A percentile compares a stretch with the other conserved stretches of the same genome.
Conservation (phyloP, 35 echinoderm and acorn worm genomes). For the Acanthaster planci region DNA sequence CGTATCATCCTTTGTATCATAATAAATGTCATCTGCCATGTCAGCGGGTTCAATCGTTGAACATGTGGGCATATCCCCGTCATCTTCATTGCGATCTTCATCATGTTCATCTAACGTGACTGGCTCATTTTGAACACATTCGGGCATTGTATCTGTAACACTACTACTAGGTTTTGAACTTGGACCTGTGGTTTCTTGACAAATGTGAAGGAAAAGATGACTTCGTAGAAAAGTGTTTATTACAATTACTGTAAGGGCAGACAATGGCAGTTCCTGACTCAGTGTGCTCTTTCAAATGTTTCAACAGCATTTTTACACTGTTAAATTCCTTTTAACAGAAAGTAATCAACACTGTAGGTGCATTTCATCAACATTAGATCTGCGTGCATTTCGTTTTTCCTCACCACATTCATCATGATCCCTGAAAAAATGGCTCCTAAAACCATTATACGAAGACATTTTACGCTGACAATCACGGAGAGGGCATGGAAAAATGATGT, state of each 20-base stretch:
- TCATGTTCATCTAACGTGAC: neutral
- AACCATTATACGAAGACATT: constrained; percentile 15
- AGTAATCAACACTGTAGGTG: constrained; percentile 29
- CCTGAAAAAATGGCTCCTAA: constrained; percentile 39
- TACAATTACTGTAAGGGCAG: constrained; percentile 34
- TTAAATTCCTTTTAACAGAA: constrained; percentile 47
- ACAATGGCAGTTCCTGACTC: constrained; percentile 14
- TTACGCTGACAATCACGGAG: constrained; percentile 4
- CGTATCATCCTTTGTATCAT: neutral
- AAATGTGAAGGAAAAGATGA: constrained; percentile 48
- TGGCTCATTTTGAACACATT: neutral
- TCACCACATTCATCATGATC: constrained; percentile 33
- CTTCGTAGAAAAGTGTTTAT: constrained; percentile 34
- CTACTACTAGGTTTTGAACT: constrained; percentile 11
- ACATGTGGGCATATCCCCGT: too few species aligned
- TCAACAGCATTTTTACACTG: constrained; percentile 1
- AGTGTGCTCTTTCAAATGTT: constrained; percentile 56
- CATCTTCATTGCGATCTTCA: too few species aligned
- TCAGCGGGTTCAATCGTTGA: too few species aligned
- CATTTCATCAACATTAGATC: constrained; percentile 20
- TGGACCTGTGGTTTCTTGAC: constrained; percentile 37
- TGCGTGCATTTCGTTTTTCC: neutral
- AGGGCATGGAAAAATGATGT: constrained; percentile 52
- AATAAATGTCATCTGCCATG: neutral
- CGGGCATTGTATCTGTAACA: neutral